Conservation (phyloP, 2,797 vertebrate species). For the Hemibagrus guttatus region DNA sequence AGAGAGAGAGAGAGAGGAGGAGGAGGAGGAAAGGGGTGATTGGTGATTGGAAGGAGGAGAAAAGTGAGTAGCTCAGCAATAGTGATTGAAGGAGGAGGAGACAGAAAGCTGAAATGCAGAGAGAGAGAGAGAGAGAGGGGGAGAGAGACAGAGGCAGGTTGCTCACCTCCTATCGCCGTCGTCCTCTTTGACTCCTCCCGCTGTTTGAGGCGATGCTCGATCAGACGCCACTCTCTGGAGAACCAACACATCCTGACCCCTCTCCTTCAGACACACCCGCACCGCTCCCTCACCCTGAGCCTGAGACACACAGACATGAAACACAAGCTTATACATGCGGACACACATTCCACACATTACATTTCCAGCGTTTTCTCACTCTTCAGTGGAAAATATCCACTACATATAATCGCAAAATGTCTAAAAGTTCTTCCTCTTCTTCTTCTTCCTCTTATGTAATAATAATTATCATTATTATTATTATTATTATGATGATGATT, state of each 20-base stretch:
- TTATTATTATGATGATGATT: too few relatives aligned
- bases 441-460: too few relatives aligned
- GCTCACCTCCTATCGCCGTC: conserved; percentile 88
- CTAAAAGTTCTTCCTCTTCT: too few relatives aligned
- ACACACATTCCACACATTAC: background rate
- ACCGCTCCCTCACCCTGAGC: conserved; percentile 77
- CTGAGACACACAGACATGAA: conserved; percentile 34
- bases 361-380: background rate
- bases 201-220: conserved; percentile 77
- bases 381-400: background rate
- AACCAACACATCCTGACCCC: conserved; percentile 86
- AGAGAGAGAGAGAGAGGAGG: too few relatives aligned
- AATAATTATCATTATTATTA: too few relatives aligned
- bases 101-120: background rate
- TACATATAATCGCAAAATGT: too few relatives aligned
- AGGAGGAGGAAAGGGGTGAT: background rate
- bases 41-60: conserved; percentile 30
- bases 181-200: conserved; percentile 79
- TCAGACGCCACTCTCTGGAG: conserved; percentile 86
- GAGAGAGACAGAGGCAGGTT: conserved; percentile 44
- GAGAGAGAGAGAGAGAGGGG: conserved; percentile 39
- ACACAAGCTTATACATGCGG: background rate
- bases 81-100: conserved; percentile 27
- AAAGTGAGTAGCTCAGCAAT: conserved; percentile 8
- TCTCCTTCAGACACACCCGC: conserved; percentile 84